phyloP scores from a whole-genome alignment of 1,140 invertebrate genomes.

The Heliconius himera region DNA sequence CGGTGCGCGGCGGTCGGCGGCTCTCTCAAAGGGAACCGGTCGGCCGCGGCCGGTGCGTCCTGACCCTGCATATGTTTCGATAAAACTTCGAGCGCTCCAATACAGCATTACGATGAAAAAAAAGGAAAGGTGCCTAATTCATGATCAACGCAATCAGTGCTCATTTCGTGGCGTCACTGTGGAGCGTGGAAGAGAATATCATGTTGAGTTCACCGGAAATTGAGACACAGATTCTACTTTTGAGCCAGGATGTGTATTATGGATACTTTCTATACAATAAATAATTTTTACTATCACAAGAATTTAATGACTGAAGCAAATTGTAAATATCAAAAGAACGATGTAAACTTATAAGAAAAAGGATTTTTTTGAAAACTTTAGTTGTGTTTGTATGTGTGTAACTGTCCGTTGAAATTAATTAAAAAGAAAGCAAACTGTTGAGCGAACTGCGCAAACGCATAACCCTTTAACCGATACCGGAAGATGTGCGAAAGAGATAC shows the following conservation, averaged over 20 bases:
- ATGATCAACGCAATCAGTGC: constrained; percentile 72
- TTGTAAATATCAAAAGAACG: not conserved
- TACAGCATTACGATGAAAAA: constrained; percentile 71
- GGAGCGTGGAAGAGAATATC: constrained; percentile 33
- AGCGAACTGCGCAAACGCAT: not conserved
- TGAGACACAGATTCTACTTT: not conserved
- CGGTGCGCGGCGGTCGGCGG: constrained; percentile 56
- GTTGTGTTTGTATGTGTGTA: too few species aligned
- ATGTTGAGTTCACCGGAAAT: not conserved
- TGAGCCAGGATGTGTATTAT: not conserved
- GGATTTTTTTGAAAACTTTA: not conserved
- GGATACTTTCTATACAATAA: not conserved
- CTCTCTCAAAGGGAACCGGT: constrained; percentile 75
- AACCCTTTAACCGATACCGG: constrained; percentile 25
- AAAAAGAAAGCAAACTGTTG: not conserved
- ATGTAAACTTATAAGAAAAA: not conserved
- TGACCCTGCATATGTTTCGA: constrained; percentile 71
- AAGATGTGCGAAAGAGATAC: constrained; percentile 53
- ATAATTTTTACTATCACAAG: not conserved
- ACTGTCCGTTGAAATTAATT: not conserved
- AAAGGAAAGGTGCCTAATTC: constrained; percentile 74
- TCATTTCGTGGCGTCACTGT: constrained; percentile 59
- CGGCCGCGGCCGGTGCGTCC: constrained; percentile 60
- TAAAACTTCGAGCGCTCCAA: constrained; percentile 74
- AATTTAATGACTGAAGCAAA: not conserved